Conservation (phyloP, 1,140 invertebrate genomes). For the Scaptomyza pallida region DNA sequence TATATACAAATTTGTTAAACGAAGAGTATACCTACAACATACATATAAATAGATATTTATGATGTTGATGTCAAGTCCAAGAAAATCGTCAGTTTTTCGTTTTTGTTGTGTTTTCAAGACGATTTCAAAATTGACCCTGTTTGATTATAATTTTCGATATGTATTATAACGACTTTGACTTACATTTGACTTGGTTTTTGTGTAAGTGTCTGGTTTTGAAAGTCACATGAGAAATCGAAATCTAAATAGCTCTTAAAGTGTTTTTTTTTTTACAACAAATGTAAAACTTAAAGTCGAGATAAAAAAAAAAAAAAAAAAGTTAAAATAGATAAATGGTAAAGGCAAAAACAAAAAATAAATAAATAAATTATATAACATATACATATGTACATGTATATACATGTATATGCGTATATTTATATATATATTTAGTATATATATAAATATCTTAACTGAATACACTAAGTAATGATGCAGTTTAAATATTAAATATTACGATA, state of each 20-base stretch:
- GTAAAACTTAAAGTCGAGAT: slow-evolving; percentile 11
- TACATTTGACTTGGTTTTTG: slow-evolving; percentile 45
- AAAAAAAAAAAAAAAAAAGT: slow-evolving; percentile 16
- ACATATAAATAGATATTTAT: slow-evolving; percentile 1
- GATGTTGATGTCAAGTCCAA: not conserved
- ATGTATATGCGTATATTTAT: slow-evolving; percentile 28
- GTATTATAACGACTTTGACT: slow-evolving; percentile 1
- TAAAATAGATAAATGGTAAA: slow-evolving; percentile 47
- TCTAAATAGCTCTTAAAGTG: slow-evolving; percentile 53
- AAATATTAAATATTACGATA: slow-evolving; percentile 54
- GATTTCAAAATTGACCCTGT: slow-evolving; percentile 30
- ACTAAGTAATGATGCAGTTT: slow-evolving; percentile 70
- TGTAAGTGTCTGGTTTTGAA: slow-evolving; percentile 57
- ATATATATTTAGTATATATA: slow-evolving; percentile 30
- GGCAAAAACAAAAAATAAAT: slow-evolving; percentile 21
- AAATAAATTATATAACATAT: slow-evolving; percentile 49
- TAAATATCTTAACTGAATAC: slow-evolving; percentile 60
- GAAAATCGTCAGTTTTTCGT: slow-evolving; percentile 9
- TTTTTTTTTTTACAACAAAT: slow-evolving; percentile 64
- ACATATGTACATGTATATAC: slow-evolving; percentile 9
- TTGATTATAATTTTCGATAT: slow-evolving; percentile 4
- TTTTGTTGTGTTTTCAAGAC: slow-evolving; percentile 32
- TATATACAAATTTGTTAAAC: slow-evolving; percentile 15
- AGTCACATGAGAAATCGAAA: slow-evolving; percentile 64
- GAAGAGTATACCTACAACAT: slow-evolving; percentile 5